Base-by-base conservation (phyloP, 2,888 invertebrate species). In the Heliconius ismenius region DNA sequence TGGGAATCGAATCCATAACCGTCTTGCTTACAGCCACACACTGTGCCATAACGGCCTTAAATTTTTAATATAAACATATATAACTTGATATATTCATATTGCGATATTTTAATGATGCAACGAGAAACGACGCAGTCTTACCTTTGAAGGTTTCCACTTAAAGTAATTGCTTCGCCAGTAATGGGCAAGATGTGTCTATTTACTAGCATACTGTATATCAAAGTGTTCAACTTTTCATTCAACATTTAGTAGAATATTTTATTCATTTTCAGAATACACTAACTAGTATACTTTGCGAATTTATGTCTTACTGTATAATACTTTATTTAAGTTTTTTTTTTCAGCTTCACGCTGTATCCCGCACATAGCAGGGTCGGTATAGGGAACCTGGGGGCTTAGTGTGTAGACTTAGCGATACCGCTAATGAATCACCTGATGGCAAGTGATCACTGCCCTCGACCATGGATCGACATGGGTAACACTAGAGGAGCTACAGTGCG, bases 111-210 rank as follows among this genome's bases (percentile, higher is more conserved):
- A 75, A 75, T 63, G 62, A 75, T 69, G 43, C 60, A 62, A 62
- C 60, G 69, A 68, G 65, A 69, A 75, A 43, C 62, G 49, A 63
- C 68, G 43, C 10, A 43, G 62, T 69, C 62, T 62, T 75, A 69
- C 75, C 69, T 69, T 69, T 75, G 49, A 69, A 74, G 43, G 39
- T 68, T 68, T 39, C 68, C 62, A 69, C 75, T 49, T 69, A 75
- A 69, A 75, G 75, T 62, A 69, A 75, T 75, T 75, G 75, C 75
- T 75, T 69, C 60, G 6, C 28, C 75, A 69, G 68, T 49, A 28
- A 75, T 70, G 32, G 70, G 15, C 58, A 70, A 70, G 58, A 58
- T 70, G 70, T 58, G 24, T 70, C 58, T 36, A 70, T 70, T 70
- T 70, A 70, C 54, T 36, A 36, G 32, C 58, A 58, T 70, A 54